Evolutionary conservation across 1,140 invertebrate genomes (phyloP).

Genomic region (Cherax quadricarinatus): DNA sequence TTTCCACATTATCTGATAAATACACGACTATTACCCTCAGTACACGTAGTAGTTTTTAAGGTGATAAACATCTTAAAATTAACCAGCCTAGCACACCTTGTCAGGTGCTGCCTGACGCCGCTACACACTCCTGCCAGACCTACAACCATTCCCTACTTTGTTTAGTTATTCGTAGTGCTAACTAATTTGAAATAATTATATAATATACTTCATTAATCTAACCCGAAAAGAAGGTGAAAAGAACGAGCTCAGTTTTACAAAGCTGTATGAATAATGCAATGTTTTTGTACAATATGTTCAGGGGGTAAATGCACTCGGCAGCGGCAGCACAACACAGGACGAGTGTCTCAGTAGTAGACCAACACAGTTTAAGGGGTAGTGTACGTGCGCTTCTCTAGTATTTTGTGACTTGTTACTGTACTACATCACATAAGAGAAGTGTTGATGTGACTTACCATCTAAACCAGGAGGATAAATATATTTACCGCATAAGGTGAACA

Average conservation of each 20-base stretch:
- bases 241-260: no score
- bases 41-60: constrained; percentile 9
- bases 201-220: neutral
- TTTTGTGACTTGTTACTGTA: neutral
- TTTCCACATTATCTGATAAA: neutral
- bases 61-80: neutral
- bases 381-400: neutral
- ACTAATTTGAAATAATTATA: neutral
- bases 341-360: neutral
- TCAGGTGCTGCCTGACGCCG: neutral
- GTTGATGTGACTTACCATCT: neutral
- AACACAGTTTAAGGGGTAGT: neutral
- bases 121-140: neutral
- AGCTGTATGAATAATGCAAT: neutral
- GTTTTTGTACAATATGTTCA: neutral
- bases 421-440: neutral
- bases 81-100: neutral
- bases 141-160: neutral
- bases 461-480: neutral
- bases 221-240: neutral
- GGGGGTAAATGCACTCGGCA: neutral
- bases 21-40: neutral
- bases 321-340: neutral
- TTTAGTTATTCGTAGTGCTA: neutral
- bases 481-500: neutral